These are phyloP conservation scores for Scolanthus callimorphus DNA, from an alignment of 92 coral and sea anemone genomes.

Conservation along the genomic window DNA sequence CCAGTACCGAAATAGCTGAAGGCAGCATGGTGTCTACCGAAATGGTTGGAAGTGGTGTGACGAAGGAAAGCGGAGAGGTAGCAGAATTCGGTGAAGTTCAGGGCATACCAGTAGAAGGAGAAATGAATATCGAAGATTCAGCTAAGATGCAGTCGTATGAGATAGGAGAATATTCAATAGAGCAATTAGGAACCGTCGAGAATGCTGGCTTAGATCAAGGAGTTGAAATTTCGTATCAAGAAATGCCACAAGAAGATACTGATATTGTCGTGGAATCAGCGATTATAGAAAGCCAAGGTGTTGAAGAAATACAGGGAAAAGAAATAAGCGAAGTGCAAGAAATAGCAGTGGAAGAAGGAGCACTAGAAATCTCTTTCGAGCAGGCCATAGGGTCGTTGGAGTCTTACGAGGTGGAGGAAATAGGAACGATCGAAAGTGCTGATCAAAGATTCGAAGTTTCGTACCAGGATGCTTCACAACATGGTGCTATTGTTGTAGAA, in stretches of 20 bases:
- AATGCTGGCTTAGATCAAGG: not conserved
- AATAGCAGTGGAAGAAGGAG: not conserved
- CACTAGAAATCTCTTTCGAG: not conserved
- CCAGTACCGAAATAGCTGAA: not conserved
- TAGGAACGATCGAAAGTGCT: not conserved
- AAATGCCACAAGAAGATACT: not conserved
- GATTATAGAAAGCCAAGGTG: not conserved
- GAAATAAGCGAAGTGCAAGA: no score
- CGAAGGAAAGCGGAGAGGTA: constrained; percentile 1
- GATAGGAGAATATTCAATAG: not conserved
- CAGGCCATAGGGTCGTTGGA: no score
- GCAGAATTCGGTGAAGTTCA: constrained; percentile 3
- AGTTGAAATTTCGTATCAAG: not conserved
- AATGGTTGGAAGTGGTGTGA: not conserved
- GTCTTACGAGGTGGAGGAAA: not conserved
- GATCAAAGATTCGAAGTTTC: not conserved
- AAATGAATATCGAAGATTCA: constrained; percentile 4
- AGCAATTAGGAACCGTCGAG: not conserved
- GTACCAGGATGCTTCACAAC: no score
- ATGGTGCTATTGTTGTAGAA: no score
- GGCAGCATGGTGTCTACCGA: constrained; percentile 5
- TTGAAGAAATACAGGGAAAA: not conserved
- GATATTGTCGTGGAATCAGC: constrained; percentile 6
- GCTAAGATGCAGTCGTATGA: not conserved
- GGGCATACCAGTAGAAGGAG: constrained; percentile 13